A percentile compares a stretch with the other conserved stretches of the same genome.
Conservation (phyloP, 2,113 vertebrate genomes). For the Promerops cafer region DNA sequence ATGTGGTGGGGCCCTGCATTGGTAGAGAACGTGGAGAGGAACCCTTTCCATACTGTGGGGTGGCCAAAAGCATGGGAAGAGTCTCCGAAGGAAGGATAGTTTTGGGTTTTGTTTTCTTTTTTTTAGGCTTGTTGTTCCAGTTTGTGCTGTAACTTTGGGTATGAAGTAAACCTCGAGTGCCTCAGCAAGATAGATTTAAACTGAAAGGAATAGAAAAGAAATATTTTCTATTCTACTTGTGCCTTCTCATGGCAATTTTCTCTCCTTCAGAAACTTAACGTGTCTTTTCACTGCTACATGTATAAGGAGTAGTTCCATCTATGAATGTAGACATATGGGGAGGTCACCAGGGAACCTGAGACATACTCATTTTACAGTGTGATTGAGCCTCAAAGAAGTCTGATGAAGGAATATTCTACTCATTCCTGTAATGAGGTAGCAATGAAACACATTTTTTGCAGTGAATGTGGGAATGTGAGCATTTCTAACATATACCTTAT, state of each 20-base stretch:
- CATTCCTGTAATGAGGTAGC: not conserved
- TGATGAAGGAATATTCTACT: not conserved
- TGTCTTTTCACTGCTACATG: not conserved
- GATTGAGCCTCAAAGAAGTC: not conserved
- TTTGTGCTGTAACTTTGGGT: not conserved
- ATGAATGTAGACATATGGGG: not conserved
- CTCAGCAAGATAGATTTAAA: not conserved
- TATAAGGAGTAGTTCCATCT: not conserved
- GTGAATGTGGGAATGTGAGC: not conserved
- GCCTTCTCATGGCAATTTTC: not conserved
- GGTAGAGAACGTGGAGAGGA: not conserved
- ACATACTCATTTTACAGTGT: not conserved
- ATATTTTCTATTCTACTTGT: not conserved
- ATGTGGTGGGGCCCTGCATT: fast-evolving
- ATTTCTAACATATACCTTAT: not conserved
- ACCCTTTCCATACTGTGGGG: not conserved
- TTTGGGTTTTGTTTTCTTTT: not conserved
- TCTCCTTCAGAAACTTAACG: not conserved
- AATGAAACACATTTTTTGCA: not conserved
- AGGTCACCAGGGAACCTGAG: not conserved
- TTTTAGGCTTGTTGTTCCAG: not conserved
- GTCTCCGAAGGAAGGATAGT: not conserved
- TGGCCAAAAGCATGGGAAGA: not conserved
- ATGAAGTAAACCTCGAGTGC: not conserved
- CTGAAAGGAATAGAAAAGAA: not conserved